Evolutionary conservation across 1,140 invertebrate species (phyloP), one percentile per base, ranked within the genome.

Genomic region (Drosophila repleta): DNA sequence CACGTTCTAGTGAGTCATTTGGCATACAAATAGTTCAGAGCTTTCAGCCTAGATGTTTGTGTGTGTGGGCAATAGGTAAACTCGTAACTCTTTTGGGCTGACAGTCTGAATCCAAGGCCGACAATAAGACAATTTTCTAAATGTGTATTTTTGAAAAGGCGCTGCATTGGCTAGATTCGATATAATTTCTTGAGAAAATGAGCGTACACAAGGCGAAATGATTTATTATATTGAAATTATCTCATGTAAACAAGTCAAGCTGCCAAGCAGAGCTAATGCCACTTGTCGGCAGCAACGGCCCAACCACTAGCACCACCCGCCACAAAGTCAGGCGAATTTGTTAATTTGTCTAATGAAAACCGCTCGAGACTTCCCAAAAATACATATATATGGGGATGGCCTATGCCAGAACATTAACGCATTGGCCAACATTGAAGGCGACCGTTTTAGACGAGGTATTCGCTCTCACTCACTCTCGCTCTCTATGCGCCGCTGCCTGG

Each of bases 341-440:
- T 87, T 90, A 90, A 90, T 90, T 90, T 90, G 87, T 90, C 87
- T 87, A 90, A 90, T 90, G 87, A 90, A 90, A 90, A 90, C 52
- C 63, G 51, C 48, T 51, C n/a, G n/a, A 15, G 24, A 41, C 62
- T 18, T 32, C 67, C 68, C 52, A 4, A 60, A 58, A 78, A 52
- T 77, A 7, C 29, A 29, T 6, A 29, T 10, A 29, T 29, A 29
- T 29, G 67, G 60, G 29, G 41, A 51, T 62, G 63, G 82, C 83
- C 82, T 87, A 83, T 32, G 65, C 49, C 55, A 29, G 41, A 45
- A 32, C 32, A 53, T 67, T 57, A 61, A 26, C 32, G 57, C 55
- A 46, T 69, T 43, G 46, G 70, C 57, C 43, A 68, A 69, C 68
- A 80, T 84, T 65, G 74, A 78, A 85, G 71, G 65, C 70, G 73